These are phyloP conservation scores for Cryptocephalus moraei DNA, from an alignment of 2,888 invertebrate species.

Conservation along the genomic window DNA sequence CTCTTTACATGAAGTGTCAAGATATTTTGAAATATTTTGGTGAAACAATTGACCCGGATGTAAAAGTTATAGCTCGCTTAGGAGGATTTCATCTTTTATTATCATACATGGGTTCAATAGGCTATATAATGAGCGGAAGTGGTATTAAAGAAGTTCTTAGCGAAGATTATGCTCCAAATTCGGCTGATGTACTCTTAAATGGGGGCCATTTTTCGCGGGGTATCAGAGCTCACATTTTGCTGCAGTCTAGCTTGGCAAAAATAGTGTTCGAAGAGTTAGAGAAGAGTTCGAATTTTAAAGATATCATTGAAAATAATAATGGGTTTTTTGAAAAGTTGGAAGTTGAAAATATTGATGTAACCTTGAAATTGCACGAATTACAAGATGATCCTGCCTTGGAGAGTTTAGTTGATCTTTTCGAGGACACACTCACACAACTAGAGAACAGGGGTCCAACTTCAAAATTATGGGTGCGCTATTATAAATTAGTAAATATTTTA, in stretches of 20 bases:
- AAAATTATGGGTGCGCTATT: neutral
- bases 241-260: neutral
- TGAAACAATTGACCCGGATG: too few relatives aligned
- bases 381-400: neutral
- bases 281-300: neutral
- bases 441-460: neutral
- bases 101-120: slow-evolving; percentile 27
- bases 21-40: too few relatives aligned
- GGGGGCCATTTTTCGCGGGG: neutral
- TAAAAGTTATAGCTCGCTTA: slow-evolving; percentile 1
- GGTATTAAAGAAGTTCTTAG: slow-evolving; percentile 20
- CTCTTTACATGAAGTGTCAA: too few relatives aligned
- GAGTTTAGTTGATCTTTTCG: neutral
- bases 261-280: neutral
- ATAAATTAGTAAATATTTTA: neutral
- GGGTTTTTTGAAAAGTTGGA: too few relatives aligned
- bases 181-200: slow-evolving; percentile 18
- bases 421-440: too few relatives aligned
- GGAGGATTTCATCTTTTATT: slow-evolving; percentile 16
- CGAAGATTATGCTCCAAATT: slow-evolving; percentile 18
- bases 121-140: slow-evolving; percentile 29
- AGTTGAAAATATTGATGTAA: too few relatives aligned
- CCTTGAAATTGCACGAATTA: too few relatives aligned
- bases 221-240: neutral
- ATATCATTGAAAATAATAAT: neutral